Evolutionary conservation across 2,797 vertebrate species (phyloP).

Genomic region (Enteromius mattozi): DNA sequence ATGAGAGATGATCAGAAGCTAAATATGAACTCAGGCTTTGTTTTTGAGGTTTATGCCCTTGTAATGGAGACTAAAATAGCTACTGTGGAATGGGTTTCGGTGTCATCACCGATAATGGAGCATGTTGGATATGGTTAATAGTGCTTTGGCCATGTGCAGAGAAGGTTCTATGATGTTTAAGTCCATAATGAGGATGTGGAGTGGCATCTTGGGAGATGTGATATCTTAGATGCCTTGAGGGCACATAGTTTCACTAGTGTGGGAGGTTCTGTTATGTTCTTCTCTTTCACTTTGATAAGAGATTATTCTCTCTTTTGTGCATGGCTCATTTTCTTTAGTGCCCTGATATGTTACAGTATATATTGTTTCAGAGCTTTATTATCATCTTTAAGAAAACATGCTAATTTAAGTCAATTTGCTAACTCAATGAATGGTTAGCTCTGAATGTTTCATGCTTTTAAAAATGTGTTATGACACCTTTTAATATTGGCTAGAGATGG

Average conservation of each 20-base stretch:
- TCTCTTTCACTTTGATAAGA: conserved; percentile 4
- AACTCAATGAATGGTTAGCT: not conserved
- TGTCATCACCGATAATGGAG: conserved; percentile 15
- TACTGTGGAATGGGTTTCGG: not conserved
- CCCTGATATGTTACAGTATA: not conserved
- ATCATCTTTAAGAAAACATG: not conserved
- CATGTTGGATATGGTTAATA: not conserved
- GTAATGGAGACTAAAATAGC: conserved; percentile 19
- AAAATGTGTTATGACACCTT: conserved; percentile 30
- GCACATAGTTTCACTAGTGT: not conserved
- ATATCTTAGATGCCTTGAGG: not conserved
- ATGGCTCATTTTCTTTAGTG: not conserved
- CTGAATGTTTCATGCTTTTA: conserved; percentile 9
- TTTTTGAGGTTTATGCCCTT: conserved; percentile 12
- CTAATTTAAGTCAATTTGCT: conserved; percentile 8
- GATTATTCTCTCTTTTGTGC: not conserved
- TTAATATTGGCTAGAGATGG: conserved; percentile 5
- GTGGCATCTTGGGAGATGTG: conserved; percentile 9
- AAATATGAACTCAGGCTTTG: conserved; percentile 2
- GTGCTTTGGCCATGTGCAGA: not conserved
- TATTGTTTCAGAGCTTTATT: not conserved
- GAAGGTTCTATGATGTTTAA: conserved; percentile 16
- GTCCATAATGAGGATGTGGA: conserved; percentile 19
- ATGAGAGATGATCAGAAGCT: conserved; percentile 1
- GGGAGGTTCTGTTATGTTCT: not conserved